Conservation (phyloP, 2,888 invertebrate species). For the Ophonus ardosiacus region DNA sequence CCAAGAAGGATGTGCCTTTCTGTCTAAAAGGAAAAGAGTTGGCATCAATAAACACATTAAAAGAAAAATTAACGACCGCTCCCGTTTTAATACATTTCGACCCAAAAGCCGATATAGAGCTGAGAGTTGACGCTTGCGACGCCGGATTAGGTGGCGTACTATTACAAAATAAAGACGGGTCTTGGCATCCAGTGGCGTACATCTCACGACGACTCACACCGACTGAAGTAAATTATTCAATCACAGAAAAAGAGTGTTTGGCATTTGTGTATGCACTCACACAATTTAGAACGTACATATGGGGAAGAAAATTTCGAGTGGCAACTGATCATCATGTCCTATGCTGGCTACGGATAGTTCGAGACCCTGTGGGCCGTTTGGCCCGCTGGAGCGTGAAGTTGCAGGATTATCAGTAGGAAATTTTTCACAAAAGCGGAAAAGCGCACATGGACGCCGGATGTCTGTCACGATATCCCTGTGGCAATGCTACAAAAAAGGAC, state of each 20-base stretch:
- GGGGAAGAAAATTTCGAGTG: neutral
- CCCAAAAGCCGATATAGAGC: too few relatives aligned
- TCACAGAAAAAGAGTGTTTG: slow-evolving; percentile 55
- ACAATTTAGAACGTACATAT: neutral
- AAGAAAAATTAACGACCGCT: too few relatives aligned
- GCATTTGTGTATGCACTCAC: neutral
- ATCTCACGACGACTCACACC: slow-evolving; percentile 41
- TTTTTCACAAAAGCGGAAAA: too few relatives aligned
- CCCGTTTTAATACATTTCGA: too few relatives aligned
- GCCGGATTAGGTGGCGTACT: too few relatives aligned
- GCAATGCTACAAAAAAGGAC: neutral
- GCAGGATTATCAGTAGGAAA: slow-evolving; percentile 64
- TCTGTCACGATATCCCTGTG: neutral
- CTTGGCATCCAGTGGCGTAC: too few relatives aligned
- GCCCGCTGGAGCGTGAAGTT: slow-evolving; percentile 62
- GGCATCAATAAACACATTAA: too few relatives aligned
- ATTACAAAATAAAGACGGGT: too few relatives aligned
- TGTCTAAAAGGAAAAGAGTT: too few relatives aligned
- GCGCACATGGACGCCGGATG: slow-evolving; percentile 57
- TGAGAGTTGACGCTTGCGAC: too few relatives aligned
- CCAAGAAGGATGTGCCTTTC: too few relatives aligned
- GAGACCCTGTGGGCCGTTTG: slow-evolving; percentile 46
- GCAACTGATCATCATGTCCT: slow-evolving; percentile 38
- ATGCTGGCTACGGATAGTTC: slow-evolving; percentile 42
- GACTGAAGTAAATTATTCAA: slow-evolving; percentile 58